phyloP scores from a whole-genome alignment of 2,888 invertebrate genomes.

The Lordiphosa andalusiaca region DNA sequence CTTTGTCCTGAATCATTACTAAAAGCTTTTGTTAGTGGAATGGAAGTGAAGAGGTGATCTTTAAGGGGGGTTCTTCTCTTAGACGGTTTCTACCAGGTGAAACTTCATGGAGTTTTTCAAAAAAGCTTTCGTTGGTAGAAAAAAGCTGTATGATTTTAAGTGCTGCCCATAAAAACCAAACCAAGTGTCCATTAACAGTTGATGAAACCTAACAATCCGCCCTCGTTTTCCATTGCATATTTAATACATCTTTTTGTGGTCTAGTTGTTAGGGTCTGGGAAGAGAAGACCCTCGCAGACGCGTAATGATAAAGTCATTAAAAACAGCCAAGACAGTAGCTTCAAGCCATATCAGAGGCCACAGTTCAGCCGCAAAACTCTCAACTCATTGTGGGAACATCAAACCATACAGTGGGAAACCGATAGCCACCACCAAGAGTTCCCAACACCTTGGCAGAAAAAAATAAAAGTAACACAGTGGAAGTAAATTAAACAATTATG shows the following conservation, averaged over 20 bases:
- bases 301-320: constrained; percentile 71
- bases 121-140: no score
- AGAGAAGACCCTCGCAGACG: constrained; percentile 12
- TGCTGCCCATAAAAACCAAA: no score
- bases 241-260: constrained; percentile 64
- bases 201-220: neutral
- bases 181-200: no score
- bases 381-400: constrained; percentile 38
- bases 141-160: no score
- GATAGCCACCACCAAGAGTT: constrained; percentile 14
- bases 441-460: constrained; percentile 39
- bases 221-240: constrained; percentile 17
- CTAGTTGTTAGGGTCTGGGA: constrained; percentile 44
- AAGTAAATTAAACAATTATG: constrained; percentile 69
- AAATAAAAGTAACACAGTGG: constrained; percentile 4
- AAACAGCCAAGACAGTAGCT: constrained; percentile 49
- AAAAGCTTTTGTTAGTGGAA: no score
- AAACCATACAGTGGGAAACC: constrained; percentile 31
- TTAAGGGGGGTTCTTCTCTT: no score
- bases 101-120: no score
- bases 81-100: no score
- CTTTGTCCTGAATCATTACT: no score
- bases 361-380: constrained; percentile 43
- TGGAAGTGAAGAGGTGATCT: no score
- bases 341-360: constrained; percentile 39